Percentiles rank a stretch among this genome's conserved stretches.
Conservation (phyloP, 2,888 invertebrate species). For the Tetropium fuscum region DNA sequence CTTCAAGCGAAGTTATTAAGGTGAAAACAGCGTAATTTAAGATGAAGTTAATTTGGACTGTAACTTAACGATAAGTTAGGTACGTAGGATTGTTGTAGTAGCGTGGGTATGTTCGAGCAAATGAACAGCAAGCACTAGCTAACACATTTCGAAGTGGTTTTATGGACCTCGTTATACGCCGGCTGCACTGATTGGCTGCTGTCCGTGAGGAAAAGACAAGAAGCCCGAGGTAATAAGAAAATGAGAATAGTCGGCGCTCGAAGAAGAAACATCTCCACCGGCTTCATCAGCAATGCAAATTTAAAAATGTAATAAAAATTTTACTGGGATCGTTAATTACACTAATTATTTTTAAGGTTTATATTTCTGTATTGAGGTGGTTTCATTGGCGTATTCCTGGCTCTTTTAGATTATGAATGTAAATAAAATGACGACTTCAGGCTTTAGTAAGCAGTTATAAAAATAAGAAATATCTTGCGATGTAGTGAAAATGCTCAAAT, state of each 20-base stretch:
- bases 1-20: slow-evolving; percentile 8
- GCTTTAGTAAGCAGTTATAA: too few relatives aligned
- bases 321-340: slow-evolving; percentile 23
- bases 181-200: slow-evolving; percentile 42
- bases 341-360: slow-evolving; percentile 3
- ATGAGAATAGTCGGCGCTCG: slow-evolving; percentile 39
- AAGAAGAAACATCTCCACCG: slow-evolving; percentile 37
- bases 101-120: slow-evolving; percentile 35
- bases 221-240: slow-evolving; percentile 41
- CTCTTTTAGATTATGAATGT: too few relatives aligned
- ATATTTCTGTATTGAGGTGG: too few relatives aligned
- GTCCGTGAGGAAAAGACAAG: slow-evolving; percentile 38
- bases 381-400: too few relatives aligned
- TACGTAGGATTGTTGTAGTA: slow-evolving; percentile 30
- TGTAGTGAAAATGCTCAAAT: too few relatives aligned
- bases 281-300: slow-evolving; percentile 44
- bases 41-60: slow-evolving; percentile 12
- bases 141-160: slow-evolving; percentile 36
- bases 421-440: too few relatives aligned
- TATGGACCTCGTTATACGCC: slow-evolving; percentile 40
- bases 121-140: slow-evolving; percentile 37
- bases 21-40: slow-evolving; percentile 30
- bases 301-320: slow-evolving; percentile 35
- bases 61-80: slow-evolving; percentile 37
- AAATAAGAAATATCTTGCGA: too few relatives aligned